These are phyloP conservation scores for Monomorium pharaonis DNA, from an alignment of 1,140 invertebrate species.

Conservation along the genomic window DNA sequence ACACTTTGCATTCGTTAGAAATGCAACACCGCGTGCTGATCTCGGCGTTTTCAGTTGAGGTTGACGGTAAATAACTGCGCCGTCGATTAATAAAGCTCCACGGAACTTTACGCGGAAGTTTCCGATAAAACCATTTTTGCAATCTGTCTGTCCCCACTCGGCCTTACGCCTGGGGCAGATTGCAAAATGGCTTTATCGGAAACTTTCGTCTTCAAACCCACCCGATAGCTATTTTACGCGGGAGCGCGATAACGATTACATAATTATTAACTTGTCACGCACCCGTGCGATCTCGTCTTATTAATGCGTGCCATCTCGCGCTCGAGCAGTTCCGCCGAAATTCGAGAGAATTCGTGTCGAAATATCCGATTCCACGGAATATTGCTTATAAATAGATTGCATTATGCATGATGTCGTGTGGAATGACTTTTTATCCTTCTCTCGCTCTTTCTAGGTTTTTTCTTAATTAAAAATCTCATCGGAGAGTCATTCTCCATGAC, in stretches of 20 bases:
- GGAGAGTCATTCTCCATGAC: neutral
- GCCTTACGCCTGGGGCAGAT: conserved; percentile 30
- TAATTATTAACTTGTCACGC: conserved; percentile 46
- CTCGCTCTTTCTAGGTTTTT: neutral
- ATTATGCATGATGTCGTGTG: neutral
- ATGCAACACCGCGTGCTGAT: neutral
- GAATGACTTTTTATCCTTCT: neutral
- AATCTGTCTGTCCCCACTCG: too few species aligned
- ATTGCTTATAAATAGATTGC: conserved; percentile 35
- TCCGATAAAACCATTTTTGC: too few species aligned
- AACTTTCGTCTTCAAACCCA: conserved; percentile 23
- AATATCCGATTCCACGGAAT: conserved; percentile 11
- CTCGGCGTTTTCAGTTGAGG: neutral
- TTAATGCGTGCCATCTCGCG: neutral
- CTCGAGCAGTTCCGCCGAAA: neutral
- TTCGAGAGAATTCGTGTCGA: conserved; percentile 6
- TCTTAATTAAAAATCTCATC: neutral
- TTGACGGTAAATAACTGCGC: too few species aligned
- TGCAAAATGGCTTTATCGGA: conserved; percentile 57
- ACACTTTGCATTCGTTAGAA: neutral
- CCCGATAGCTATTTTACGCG: neutral
- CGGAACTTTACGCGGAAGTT: neutral
- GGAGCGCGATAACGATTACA: conserved; percentile 36
- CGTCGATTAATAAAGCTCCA: neutral
- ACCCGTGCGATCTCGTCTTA: neutral